These are phyloP conservation scores for Eumacrocentrus americanus DNA, from an alignment of 2,888 invertebrate genomes.

Conservation along the genomic window DNA sequence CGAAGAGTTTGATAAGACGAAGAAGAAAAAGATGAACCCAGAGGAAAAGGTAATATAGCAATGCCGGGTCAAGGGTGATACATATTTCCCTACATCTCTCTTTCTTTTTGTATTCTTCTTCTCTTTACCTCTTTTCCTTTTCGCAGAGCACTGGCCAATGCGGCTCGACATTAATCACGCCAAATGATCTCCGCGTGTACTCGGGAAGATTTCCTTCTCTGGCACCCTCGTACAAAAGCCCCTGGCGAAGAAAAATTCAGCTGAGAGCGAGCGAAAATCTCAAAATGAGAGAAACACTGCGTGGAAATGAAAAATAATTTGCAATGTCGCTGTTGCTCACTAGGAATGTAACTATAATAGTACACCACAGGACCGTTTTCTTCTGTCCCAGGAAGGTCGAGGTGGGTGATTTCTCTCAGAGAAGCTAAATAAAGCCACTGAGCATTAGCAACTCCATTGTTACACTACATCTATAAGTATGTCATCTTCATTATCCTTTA, in stretches of 20 bases:
- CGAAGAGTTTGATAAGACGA: neutral
- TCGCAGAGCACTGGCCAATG: conserved; percentile 9
- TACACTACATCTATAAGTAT: too few species aligned
- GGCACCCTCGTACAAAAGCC: conserved; percentile 19
- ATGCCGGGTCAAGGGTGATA: conserved; percentile 18
- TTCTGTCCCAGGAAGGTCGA: neutral
- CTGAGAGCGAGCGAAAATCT: neutral
- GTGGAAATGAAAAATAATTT: conserved; percentile 23
- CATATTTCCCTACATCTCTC: conserved; percentile 21
- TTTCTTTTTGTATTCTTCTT: conserved; percentile 9
- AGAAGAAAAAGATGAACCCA: neutral
- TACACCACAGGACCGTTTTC: neutral
- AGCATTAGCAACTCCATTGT: too few species aligned
- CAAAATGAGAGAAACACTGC: neutral
- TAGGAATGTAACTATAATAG: neutral
- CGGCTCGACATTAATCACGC: conserved; percentile 25
- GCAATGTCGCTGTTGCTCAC: conserved; percentile 10
- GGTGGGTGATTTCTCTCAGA: neutral
- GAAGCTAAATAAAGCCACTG: too few species aligned
- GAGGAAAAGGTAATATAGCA: neutral
- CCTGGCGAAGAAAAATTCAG: conserved; percentile 4
- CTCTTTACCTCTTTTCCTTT: conserved; percentile 6
- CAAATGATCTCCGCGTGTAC: conserved; percentile 24
- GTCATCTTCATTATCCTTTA: too few species aligned
- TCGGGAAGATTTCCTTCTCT: conserved; percentile 25